Percentiles rank a stretch among this genome's conserved stretches.
These are phyloP conservation scores for Petrolisthes cinctipes DNA, from an alignment of 2,888 invertebrate genomes.

Conservation along the genomic window DNA sequence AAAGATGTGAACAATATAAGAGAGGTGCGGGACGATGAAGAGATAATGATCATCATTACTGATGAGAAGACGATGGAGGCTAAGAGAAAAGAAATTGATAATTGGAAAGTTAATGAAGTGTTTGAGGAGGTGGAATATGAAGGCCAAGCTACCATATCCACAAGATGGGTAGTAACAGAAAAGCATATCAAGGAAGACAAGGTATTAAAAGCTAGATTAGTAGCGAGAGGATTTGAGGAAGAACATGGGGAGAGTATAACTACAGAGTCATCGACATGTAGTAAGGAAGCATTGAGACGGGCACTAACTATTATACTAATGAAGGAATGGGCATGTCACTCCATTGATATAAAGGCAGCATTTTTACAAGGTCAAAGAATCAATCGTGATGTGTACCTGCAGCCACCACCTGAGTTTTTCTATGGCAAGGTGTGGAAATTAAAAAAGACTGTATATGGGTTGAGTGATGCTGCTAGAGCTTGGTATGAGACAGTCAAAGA, in stretches of 20 bases:
- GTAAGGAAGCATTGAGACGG: slow-evolving; percentile 5
- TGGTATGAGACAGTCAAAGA: slow-evolving; percentile 20
- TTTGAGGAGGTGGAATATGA: too few species aligned
- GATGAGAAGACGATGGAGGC: too few species aligned
- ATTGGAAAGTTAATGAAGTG: too few species aligned
- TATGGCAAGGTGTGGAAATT: slow-evolving; percentile 13
- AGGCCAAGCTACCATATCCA: too few species aligned
- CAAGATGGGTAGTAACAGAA: too few species aligned
- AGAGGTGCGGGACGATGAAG: background rate
- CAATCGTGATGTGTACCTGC: slow-evolving; percentile 6
- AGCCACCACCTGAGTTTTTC: slow-evolving; percentile 20
- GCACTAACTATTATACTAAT: too few species aligned
- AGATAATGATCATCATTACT: background rate
- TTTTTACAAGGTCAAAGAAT: slow-evolving; percentile 6
- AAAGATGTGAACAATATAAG: slow-evolving; percentile 6
- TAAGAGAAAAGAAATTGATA: too few species aligned
- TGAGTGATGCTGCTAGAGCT: slow-evolving; percentile 16
- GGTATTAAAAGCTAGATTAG: slow-evolving; percentile 7
- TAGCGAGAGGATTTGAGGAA: too few species aligned
- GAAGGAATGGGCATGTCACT: background rate
- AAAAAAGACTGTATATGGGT: slow-evolving; percentile 16
- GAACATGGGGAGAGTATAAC: slow-evolving; percentile 1
- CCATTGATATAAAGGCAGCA: slow-evolving; percentile 12
- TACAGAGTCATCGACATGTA: background rate
- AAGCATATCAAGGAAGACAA: background rate